Evolutionary conservation across 2,113 vertebrate species (phyloP), one percentile per base, ranked within the genome.

Genomic region (Syrmaticus mikado): DNA sequence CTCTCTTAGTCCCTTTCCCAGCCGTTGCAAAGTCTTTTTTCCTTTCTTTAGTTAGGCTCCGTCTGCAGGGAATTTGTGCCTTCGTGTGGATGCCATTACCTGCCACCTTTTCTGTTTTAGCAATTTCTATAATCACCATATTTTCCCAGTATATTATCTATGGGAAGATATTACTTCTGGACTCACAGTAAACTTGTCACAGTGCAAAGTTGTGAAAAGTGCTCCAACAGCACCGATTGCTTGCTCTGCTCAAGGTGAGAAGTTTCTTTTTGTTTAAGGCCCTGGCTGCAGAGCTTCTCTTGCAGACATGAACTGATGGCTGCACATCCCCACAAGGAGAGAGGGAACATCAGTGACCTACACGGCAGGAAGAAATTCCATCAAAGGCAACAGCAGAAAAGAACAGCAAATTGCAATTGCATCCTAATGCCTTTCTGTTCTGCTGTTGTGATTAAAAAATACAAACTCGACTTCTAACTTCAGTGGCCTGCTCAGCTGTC

Each of bases 101-200:
- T 55, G 25, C 38, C 89, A 64, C 34, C n/a, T 96, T 91, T 87
- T 95, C 65, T 65, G 40, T 87, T 94, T 94, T 82, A 66, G 75
- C 66, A 80, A 58, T 96, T 93, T 86, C 94, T 91, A 7, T 93
- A 90, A 91, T 92, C n/a, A 82, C 64, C 52, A 87, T 82, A 68
- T 10, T 66, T 93, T 91, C 58, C 62, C 65, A 58, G 10, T 80
- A 27, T 50, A 64, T 79, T 88, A 79, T 70, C 66, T 62, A 57
- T 45, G 34, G 70, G 13, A 68, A 90, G 60, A 60, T 62, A 71
- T 5, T 57, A 61, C 36, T 88, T 80, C 67, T 84, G 70, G 78
- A 90, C 55, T 77, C 2, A 0, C 70, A 76, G 81, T 57, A 64
- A 94, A 96, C 87, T 40, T 77, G 62, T 36, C 17, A 5, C 88